A percentile compares a stretch with the other conserved stretches of the same genome.
Evolutionary conservation across 2,888 invertebrate species (phyloP).

Genomic region (Agrilus cyanescens): DNA sequence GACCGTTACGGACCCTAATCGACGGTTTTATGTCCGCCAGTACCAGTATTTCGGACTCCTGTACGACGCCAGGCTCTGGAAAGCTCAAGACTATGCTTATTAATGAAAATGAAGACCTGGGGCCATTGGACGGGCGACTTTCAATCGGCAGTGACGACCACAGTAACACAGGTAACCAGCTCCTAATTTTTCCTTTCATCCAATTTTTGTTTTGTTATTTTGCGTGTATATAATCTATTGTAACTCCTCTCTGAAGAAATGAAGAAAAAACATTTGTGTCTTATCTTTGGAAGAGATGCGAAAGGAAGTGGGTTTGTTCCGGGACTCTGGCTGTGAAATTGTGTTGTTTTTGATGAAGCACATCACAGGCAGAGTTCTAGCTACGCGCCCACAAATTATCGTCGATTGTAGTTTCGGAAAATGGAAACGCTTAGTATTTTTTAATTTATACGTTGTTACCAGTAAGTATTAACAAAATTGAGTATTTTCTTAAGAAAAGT

Average conservation of each 20-base stretch:
- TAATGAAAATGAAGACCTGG: slow-evolving; percentile 66
- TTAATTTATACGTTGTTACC: too few relatives aligned
- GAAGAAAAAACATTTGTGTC: too few relatives aligned
- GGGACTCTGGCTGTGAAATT: slow-evolving; percentile 71
- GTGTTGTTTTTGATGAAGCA: slow-evolving; percentile 46
- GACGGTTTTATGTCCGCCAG: slow-evolving; percentile 9
- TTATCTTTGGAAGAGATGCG: too few relatives aligned
- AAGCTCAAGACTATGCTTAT: slow-evolving; percentile 58
- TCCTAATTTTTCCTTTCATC: too few relatives aligned
- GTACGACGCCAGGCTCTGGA: slow-evolving; percentile 13
- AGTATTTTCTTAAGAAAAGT: too few relatives aligned
- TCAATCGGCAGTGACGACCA: slow-evolving; percentile 27
- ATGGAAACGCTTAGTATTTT: too few relatives aligned
- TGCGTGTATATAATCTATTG: too few relatives aligned
- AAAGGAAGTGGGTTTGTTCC: slow-evolving; percentile 32
- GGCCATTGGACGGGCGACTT: slow-evolving; percentile 57
- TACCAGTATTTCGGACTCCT: slow-evolving; percentile 6
- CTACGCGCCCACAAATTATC: slow-evolving; percentile 45
- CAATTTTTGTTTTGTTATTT: too few relatives aligned
- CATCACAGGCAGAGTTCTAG: slow-evolving; percentile 97
- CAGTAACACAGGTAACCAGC: too few relatives aligned
- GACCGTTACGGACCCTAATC: slow-evolving; percentile 3
- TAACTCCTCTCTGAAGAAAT: too few relatives aligned
- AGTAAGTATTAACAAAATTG: too few relatives aligned
- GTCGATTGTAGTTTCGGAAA: too few relatives aligned